Evolutionary conservation across 2,113 vertebrate genomes (phyloP), one percentile per base, ranked within the genome.

Genomic region (Odontophorus gujanensis): DNA sequence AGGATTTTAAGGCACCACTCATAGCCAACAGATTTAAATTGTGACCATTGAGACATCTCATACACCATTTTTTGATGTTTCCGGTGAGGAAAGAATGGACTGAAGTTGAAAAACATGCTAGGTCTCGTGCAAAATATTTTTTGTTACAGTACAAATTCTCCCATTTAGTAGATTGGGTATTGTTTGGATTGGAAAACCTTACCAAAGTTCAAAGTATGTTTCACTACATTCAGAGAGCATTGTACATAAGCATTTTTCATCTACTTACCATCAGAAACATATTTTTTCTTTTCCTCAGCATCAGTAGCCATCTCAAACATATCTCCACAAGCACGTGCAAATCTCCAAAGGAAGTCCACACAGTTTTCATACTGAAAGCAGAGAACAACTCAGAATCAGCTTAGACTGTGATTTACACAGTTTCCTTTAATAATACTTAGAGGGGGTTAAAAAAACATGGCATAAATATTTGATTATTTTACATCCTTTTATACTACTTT

Each of bases 291-390:
- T 91, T 99, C 98, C 84, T 98, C 98, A 69, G 74, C 30, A 89
- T 98, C 97, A 94, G 93, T 57, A 93, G 98, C 97, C 92, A 98
- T 62, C 66, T 99, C 98, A 97, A 98, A 99, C 94, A 99, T 97
- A 90, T 99, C 99, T 82, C 98, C 98, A 89, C 99, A 98, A 58
- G 98, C 98, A 50, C 99, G 98, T 72, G 92, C 97, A 62, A 99
- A 95, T 30, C 99, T 98, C 99, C 99, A 99, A 63, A 99, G 98
- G 94, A 98, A 99, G 36, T 97, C 88, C 34, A 96, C 97, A 58
- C 91, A 97, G 95, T 98, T 97, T 95, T 96, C 98, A 87, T 98
- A 99, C 99, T 99, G 95, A 63, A 97, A 91, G 63, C 3, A 89
- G 42, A 82, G 47, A 84, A 92, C 51, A 90, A 43, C 40, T 34